Evolutionary conservation across 2,797 vertebrate species (phyloP).

Genomic region (Lagodon rhomboides): DNA sequence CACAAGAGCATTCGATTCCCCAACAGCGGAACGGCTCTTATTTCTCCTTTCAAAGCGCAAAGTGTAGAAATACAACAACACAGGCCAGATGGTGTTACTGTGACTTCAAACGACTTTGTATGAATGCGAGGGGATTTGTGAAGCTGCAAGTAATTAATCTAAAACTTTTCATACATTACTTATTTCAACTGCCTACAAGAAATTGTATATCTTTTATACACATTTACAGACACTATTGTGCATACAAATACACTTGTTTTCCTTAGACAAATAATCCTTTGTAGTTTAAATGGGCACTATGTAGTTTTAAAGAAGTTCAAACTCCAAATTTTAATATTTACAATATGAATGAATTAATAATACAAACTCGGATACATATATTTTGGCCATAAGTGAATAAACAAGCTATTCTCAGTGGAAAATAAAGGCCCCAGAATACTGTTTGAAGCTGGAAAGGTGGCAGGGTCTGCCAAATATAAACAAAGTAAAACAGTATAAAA

Average conservation of each 20-base stretch:
- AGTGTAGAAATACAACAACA: constrained; percentile 40
- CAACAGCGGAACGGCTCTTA: constrained; percentile 57
- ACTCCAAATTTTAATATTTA: too few species aligned
- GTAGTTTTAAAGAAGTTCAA: too few species aligned
- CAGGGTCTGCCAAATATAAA: too few species aligned
- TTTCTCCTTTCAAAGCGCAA: constrained; percentile 55
- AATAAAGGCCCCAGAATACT: too few species aligned
- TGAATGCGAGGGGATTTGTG: constrained; percentile 31
- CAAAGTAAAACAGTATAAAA: too few species aligned
- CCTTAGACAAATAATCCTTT: neutral
- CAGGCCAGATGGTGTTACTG: constrained; percentile 23
- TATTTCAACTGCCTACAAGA: neutral
- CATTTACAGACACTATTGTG: neutral
- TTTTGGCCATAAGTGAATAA: too few species aligned
- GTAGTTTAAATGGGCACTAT: too few species aligned
- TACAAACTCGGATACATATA: too few species aligned
- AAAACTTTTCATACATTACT: constrained; percentile 36
- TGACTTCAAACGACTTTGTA: constrained; percentile 36
- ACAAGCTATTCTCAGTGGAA: too few species aligned
- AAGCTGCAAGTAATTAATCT: neutral
- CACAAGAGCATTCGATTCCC: constrained; percentile 71
- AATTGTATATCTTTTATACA: neutral
- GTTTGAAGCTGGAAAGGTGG: too few species aligned
- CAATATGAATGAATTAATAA: too few species aligned
- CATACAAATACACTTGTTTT: neutral